Conservation (phyloP, 1,140 invertebrate species). For the Vollenhovia emeryi region DNA sequence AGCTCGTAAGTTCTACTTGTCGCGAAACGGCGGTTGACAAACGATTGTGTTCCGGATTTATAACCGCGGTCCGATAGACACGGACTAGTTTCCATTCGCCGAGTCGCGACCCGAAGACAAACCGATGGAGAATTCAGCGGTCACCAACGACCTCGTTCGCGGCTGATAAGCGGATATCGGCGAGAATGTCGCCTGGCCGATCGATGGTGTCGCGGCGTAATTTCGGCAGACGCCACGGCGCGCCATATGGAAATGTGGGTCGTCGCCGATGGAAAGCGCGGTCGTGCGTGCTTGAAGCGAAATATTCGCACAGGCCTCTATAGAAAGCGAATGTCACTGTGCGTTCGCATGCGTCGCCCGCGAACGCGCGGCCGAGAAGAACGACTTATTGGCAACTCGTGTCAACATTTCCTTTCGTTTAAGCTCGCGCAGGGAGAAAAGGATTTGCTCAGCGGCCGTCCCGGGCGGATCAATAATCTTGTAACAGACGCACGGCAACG, state of each 20-base stretch:
- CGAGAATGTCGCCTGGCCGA: constrained; percentile 1
- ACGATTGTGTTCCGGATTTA: neutral
- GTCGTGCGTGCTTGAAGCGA: neutral
- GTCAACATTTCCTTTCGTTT: neutral
- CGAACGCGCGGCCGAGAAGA: constrained; percentile 35
- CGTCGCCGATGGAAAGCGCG: constrained; percentile 31
- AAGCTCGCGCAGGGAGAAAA: neutral
- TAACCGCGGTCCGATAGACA: neutral
- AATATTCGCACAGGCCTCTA: neutral
- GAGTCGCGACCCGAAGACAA: neutral
- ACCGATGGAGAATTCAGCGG: constrained; percentile 13
- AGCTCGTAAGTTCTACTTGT: neutral
- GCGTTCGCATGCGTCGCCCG: neutral
- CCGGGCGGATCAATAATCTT: neutral
- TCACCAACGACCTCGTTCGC: neutral
- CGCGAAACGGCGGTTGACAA: neutral
- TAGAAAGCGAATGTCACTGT: constrained; percentile 37
- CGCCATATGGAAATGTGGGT: constrained; percentile 46
- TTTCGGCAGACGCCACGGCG: constrained; percentile 37
- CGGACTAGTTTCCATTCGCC: neutral
- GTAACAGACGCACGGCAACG: neutral
- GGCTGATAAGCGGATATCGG: constrained; percentile 20
- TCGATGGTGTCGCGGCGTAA: constrained; percentile 40
- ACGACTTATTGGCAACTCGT: neutral
- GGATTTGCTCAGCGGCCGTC: neutral